Evolutionary conservation across 2,113 vertebrate genomes (phyloP).

Genomic region (Engystomops pustulosus): DNA sequence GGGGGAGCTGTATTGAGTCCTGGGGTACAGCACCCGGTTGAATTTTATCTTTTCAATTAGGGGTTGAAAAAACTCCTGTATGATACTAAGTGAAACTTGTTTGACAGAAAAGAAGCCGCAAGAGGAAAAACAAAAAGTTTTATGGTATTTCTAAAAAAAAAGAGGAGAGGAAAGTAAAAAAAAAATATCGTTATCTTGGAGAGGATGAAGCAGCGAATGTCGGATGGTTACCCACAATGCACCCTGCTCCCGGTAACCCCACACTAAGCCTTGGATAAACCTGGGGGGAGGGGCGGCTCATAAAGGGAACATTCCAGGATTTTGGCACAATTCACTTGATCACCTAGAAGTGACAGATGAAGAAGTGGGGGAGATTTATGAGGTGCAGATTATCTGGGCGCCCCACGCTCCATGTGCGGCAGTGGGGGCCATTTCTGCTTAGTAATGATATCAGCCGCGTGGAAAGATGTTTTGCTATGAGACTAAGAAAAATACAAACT

Average conservation of each 20-base stretch:
- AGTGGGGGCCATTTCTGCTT: not conserved
- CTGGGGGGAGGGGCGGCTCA: not conserved
- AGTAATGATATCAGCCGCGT: not conserved
- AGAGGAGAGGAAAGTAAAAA: too few species aligned
- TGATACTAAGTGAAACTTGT: too few species aligned
- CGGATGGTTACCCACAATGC: not conserved
- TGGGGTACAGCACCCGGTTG: too few species aligned
- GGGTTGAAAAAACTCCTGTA: too few species aligned
- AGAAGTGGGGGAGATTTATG: not conserved
- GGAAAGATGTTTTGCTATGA: conserved; percentile 15
- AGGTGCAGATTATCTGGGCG: conserved; percentile 4
- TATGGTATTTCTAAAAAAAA: too few species aligned
- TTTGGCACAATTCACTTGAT: conserved; percentile 13
- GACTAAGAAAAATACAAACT: conserved; percentile 9
- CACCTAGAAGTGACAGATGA: conserved; percentile 12
- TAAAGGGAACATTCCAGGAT: not conserved
- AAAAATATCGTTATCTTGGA: too few species aligned
- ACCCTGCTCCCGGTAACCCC: not conserved
- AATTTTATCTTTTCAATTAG: too few species aligned
- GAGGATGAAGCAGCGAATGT: too few species aligned
- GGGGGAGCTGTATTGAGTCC: too few species aligned
- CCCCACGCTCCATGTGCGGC: not conserved
- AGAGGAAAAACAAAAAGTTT: too few species aligned
- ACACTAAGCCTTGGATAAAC: not conserved
- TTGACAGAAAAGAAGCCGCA: too few species aligned